Conservation (phyloP, 2,113 vertebrate species). For the Tonatia bakeri region DNA sequence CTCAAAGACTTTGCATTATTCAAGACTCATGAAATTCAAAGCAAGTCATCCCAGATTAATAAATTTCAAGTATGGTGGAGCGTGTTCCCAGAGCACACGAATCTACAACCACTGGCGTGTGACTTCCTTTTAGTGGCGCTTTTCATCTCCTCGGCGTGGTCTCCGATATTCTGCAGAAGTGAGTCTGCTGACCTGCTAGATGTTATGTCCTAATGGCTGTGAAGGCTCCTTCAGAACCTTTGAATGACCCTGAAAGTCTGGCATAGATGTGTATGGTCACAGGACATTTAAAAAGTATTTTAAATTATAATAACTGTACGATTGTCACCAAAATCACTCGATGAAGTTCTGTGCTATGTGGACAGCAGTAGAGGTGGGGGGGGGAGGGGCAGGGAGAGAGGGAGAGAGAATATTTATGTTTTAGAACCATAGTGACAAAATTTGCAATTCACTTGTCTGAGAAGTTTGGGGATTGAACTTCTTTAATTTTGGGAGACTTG, state of each 20-base stretch:
- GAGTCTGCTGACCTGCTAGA: not conserved
- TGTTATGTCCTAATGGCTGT: not conserved
- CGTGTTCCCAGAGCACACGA: not conserved
- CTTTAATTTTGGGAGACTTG: not conserved
- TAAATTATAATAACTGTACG: not conserved
- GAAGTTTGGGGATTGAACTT: not conserved
- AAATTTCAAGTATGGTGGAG: not conserved
- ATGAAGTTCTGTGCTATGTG: not conserved
- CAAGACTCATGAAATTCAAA: not conserved
- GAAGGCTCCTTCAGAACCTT: not conserved
- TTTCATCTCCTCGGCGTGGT: slow-evolving; percentile 24
- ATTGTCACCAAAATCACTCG: not conserved
- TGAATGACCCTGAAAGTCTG: not conserved
- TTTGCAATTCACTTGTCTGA: not conserved
- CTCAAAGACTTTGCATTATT: not conserved
- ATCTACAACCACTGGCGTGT: not conserved
- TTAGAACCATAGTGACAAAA: not conserved
- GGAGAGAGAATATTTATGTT: not conserved
- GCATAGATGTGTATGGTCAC: not conserved
- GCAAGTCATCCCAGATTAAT: not conserved
- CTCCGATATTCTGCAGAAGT: not conserved
- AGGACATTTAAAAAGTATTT: not conserved
- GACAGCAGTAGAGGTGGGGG: not conserved
- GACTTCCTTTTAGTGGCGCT: slow-evolving; percentile 19
- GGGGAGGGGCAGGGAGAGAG: not conserved